phyloP scores from a whole-genome alignment of 1,140 invertebrate genomes.

The Aleiodes sp. region DNA sequence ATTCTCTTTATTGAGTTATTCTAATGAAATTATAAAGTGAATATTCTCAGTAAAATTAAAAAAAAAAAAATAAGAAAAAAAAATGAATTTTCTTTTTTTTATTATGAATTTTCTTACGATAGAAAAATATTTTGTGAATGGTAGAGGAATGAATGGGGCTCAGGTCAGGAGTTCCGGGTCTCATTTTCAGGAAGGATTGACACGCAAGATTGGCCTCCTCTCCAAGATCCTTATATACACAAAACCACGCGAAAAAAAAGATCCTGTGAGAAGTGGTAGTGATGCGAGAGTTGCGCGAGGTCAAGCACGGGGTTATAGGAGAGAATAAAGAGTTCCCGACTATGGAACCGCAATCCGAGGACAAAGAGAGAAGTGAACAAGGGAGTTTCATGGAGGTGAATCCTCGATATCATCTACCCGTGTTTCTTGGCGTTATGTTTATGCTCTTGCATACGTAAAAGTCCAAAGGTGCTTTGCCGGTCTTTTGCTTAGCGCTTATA shows the following conservation, averaged over 20 bases:
- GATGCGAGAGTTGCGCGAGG: constrained; percentile 42
- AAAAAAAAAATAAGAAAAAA: no score
- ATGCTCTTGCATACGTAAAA: constrained; percentile 54
- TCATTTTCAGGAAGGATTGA: constrained; percentile 38
- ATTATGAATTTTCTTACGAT: no score
- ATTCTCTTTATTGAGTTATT: neutral
- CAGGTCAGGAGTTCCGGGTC: neutral
- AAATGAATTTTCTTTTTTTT: no score
- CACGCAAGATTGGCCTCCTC: constrained; percentile 40
- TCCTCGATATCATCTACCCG: constrained; percentile 61
- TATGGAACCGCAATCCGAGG: constrained; percentile 40
- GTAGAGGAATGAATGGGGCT: neutral
- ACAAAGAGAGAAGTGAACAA: constrained; percentile 48
- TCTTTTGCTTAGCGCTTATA: constrained; percentile 34
- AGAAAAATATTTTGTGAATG: no score
- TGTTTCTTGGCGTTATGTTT: constrained; percentile 64
- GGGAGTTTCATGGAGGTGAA: constrained; percentile 41
- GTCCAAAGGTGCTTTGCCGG: constrained; percentile 31
- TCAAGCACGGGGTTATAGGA: constrained; percentile 30
- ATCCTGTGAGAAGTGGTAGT: constrained; percentile 30
- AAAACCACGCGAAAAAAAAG: no score
- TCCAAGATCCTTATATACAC: neutral
- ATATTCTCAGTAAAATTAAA: no score
- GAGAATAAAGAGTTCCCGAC: constrained; percentile 15
- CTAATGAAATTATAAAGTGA: neutral